A percentile compares a stretch with the other conserved stretches of the same genome.
Evolutionary conservation across 2,888 invertebrate species (phyloP).

Genomic region (Ashinkailepas kermadecensis): DNA sequence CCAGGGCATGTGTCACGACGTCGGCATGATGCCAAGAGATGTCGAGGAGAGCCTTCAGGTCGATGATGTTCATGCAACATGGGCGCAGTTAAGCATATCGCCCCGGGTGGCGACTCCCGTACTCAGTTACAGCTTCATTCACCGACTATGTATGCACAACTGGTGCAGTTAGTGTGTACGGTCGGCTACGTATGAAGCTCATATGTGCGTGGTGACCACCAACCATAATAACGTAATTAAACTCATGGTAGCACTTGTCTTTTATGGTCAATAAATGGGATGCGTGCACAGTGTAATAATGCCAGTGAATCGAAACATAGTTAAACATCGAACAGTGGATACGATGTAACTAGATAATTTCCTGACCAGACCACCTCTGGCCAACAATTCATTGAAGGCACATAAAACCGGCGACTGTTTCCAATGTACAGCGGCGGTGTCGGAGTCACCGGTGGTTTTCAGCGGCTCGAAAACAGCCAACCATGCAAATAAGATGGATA

Average conservation of each 20-base stretch:
- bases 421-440: background rate
- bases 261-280: conserved; percentile 9
- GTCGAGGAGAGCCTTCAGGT: no score
- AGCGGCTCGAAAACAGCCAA: background rate
- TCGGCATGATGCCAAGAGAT: no score
- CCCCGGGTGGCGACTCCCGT: no score
- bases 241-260: background rate
- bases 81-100: no score
- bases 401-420: background rate
- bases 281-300: background rate
- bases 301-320: background rate
- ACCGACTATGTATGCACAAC: no score
- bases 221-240: no score
- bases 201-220: no score
- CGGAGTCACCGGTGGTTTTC: background rate
- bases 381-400: background rate
- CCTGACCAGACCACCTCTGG: background rate
- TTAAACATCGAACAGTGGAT: background rate
- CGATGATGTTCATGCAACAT: no score
- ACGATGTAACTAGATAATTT: background rate
- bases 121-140: no score
- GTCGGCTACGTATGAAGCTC: no score
- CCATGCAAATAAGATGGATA: background rate
- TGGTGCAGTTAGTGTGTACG: no score
- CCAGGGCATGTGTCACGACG: no score